Evolutionary conservation across 2,888 invertebrate genomes (phyloP), one percentile per base, ranked within the genome.

Genomic region (Parasteatoda lunata): DNA sequence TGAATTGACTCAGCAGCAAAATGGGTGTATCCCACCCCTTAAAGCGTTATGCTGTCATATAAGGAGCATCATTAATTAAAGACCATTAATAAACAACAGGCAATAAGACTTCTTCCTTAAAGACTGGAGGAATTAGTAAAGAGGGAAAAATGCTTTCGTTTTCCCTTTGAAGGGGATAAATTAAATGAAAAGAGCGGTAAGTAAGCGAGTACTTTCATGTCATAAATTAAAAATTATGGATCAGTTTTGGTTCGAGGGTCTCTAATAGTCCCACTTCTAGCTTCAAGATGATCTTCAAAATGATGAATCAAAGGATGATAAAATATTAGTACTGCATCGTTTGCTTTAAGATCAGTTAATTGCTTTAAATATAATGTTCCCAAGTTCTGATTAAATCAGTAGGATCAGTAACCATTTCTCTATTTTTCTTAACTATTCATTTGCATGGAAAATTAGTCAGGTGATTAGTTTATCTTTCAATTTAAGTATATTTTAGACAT

Each of bases 41-140:
- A 73, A n/a, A 72, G 30, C 15, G 30, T 71, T 15, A 52, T 77
- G 30, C 30, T 51, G 49, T n/a, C 51, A 73, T 65, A 80, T 73
- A 65, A 80, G 73, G 72, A 73, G 64, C 13, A 47, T 54, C 72
- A 80, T 72, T 80, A 80, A 80, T 80, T 73, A 79, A 80, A 73
- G 66, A 66, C 66, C 80, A 72, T 80, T 73, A 80, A 80, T 73
- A 80, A 80, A 80, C 66, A 73, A 66, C 72, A 13, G 48, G 73
- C 64, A 54, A 65, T 72, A 80, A 68, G 66, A 73, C 65, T 48
- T 73, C 72, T 73, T 47, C 30, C 13, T 65, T 65, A 68, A 30
- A 52, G 52, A 30, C 45, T 7, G 45, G 15, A 15, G n/a, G 52
- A 52, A 73, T 66, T 66, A 66, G 68, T 51, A 73, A 52, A 9